Evolutionary conservation across 2,888 invertebrate genomes (phyloP).

Genomic region (Eustalomyia histrio): DNA sequence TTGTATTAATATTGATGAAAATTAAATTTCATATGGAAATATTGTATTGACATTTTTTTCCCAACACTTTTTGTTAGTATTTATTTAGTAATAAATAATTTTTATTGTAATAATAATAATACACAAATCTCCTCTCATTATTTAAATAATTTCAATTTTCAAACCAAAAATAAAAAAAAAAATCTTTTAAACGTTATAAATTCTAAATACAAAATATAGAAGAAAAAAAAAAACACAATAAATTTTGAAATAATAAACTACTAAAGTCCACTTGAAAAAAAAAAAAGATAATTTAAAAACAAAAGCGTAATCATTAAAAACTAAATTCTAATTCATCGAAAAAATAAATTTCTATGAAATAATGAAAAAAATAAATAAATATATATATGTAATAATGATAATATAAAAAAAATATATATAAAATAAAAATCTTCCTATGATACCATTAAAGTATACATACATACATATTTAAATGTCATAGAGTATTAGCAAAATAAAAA

Average conservation of each 20-base stretch:
- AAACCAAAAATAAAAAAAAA: conserved; percentile 12
- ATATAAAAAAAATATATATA: conserved; percentile 21
- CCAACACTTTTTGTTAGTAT: neutral
- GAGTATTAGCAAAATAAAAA: conserved; percentile 43
- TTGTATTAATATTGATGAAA: neutral
- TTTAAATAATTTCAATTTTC: conserved; percentile 32
- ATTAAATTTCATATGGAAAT: neutral
- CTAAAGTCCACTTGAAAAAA: conserved; percentile 15
- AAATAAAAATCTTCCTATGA: conserved; percentile 58
- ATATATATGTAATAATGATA: conserved; percentile 28
- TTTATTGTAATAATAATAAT: conserved; percentile 3
- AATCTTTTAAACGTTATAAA: conserved; percentile 28
- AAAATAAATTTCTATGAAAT: conserved; percentile 63
- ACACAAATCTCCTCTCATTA: neutral
- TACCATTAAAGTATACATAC: conserved; percentile 45
- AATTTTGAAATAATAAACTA: conserved; percentile 27
- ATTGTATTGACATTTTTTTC: neutral
- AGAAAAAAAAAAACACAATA: conserved; percentile 29
- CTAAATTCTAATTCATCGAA: conserved; percentile 57
- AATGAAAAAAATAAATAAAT: conserved; percentile 16
- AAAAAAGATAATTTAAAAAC: neutral
- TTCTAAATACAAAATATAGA: conserved; percentile 6
- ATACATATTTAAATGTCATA: conserved; percentile 54
- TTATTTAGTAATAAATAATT: neutral
- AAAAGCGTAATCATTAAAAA: neutral